A percentile compares a stretch with the other conserved stretches of the same genome.
phyloP scores from a whole-genome alignment of 2,888 invertebrate species.

The Nymphalis c-album region DNA sequence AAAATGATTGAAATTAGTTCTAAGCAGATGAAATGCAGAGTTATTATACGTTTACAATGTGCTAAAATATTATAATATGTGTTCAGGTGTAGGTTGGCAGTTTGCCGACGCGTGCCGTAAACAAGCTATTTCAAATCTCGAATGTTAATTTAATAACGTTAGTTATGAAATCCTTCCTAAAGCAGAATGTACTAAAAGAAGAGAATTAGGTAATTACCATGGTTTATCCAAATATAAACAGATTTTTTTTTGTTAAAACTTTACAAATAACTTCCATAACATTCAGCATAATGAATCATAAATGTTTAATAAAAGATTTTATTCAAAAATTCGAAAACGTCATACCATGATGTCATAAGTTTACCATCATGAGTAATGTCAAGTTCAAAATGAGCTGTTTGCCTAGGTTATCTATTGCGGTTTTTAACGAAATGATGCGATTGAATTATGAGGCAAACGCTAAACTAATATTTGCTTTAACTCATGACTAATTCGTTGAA shows the following conservation, averaged over 20 bases:
- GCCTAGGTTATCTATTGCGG: conserved; percentile 51
- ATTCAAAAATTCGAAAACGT: conserved; percentile 22
- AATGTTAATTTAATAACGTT: conserved; percentile 62
- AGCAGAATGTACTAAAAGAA: background rate
- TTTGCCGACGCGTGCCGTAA: conserved; percentile 73
- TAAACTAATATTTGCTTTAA: conserved; percentile 64
- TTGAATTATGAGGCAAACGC: conserved; percentile 54
- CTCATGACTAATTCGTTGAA: conserved; percentile 68
- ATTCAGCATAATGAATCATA: background rate
- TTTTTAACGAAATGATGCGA: conserved; percentile 56
- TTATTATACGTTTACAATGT: conserved; percentile 64
- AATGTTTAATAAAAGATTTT: background rate
- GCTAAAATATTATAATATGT: conserved; percentile 69
- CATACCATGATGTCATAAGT: conserved; percentile 45
- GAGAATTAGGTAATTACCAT: conserved; percentile 4
- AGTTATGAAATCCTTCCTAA: conserved; percentile 53
- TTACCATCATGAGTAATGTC: conserved; percentile 48
- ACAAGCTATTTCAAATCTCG: conserved; percentile 77
- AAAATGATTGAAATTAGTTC: background rate
- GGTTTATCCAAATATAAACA: background rate
- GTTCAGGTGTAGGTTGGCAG: conserved; percentile 75
- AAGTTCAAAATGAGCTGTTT: conserved; percentile 42
- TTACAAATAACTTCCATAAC: too few species aligned
- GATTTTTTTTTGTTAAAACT: too few species aligned
- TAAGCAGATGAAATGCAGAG: conserved; percentile 44